Evolutionary conservation across 2,797 vertebrate genomes (phyloP).

Genomic region (Chloroceryle amazona): DNA sequence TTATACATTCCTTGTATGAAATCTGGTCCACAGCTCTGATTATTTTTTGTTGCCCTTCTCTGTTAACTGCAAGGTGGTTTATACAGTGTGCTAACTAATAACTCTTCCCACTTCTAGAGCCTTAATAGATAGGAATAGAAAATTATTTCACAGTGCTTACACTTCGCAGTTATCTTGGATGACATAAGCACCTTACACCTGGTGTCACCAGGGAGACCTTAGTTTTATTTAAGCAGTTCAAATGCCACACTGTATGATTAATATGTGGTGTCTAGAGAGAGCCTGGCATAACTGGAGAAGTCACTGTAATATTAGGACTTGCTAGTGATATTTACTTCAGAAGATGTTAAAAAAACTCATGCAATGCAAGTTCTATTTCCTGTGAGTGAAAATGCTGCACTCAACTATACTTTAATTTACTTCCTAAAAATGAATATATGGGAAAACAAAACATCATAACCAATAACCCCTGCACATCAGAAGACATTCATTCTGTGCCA

Average conservation of each 20-base stretch:
- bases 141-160: neutral
- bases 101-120: neutral
- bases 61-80: neutral
- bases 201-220: neutral
- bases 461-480: neutral
- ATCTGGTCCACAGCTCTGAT: neutral
- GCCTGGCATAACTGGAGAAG: neutral
- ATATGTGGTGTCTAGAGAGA: neutral
- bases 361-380: neutral
- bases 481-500: neutral
- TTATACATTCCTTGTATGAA: neutral
- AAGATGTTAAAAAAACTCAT: neutral
- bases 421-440: neutral
- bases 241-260: neutral
- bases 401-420: neutral
- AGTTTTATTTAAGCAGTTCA: neutral
- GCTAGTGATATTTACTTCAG: neutral
- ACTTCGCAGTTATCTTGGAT: neutral
- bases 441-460: neutral
- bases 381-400: neutral
- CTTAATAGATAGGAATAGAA: neutral
- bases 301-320: neutral
- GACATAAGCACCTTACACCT: neutral
- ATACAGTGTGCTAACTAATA: neutral
- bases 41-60: neutral